Evolutionary conservation across 2,113 vertebrate species (phyloP).

Genomic region (Uropsilus gracilis): DNA sequence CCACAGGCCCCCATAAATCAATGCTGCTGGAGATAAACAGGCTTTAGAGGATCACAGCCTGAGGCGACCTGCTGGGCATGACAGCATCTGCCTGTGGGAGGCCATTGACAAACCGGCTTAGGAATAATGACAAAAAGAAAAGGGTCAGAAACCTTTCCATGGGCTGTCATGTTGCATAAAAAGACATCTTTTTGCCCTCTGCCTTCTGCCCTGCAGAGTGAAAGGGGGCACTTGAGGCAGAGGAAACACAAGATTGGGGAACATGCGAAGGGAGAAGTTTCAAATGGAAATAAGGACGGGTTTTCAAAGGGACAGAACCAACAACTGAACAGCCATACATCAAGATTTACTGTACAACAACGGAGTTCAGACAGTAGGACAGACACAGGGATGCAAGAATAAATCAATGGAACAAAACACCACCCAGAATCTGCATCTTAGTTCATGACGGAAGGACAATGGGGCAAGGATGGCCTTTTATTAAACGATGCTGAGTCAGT

Average conservation of each 20-base stretch:
- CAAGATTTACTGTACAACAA: conserved; percentile 1
- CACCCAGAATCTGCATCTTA: neutral
- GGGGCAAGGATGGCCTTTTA: neutral
- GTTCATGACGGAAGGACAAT: neutral
- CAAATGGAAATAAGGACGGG: neutral
- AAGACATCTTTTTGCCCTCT: neutral
- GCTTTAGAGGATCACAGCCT: neutral
- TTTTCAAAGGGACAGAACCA: neutral
- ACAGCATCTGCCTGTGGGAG: neutral
- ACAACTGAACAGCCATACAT: neutral
- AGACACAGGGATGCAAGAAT: neutral
- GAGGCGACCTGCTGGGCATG: neutral
- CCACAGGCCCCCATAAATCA: conserved; percentile 12
- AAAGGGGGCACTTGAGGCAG: neutral
- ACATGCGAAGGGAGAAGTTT: neutral
- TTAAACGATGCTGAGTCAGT: neutral
- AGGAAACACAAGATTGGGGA: neutral
- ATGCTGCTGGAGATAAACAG: neutral
- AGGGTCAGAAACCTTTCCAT: neutral
- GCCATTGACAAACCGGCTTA: conserved; percentile 17
- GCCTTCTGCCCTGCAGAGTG: neutral
- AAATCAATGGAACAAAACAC: neutral
- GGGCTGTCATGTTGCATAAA: neutral
- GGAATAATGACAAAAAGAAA: neutral
- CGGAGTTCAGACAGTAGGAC: neutral